Conservation (phyloP, 2,797 vertebrate genomes). For the Otolemur crassicaudatus region DNA sequence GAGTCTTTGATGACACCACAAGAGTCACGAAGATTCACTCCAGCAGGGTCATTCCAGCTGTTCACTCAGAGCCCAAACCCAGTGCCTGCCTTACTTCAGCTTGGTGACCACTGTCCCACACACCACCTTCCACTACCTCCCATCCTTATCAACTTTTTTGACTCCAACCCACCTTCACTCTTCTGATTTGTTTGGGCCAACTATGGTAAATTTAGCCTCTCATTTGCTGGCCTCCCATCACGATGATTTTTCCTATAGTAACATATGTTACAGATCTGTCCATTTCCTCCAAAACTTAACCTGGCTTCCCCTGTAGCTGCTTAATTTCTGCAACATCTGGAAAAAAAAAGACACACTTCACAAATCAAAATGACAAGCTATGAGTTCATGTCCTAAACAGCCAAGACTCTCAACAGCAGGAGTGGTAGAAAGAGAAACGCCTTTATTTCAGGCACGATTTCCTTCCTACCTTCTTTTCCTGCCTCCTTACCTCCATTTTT, state of each 20-base stretch:
- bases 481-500: background rate
- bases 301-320: background rate
- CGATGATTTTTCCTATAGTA: background rate
- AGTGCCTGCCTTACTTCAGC: background rate
- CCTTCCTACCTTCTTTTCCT: background rate
- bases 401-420: background rate
- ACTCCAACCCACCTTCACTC: background rate
- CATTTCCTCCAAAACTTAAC: background rate
- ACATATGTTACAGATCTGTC: background rate
- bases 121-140: background rate
- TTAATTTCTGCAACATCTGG: background rate
- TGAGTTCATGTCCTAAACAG: background rate
- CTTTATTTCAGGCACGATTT: background rate
- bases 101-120: background rate
- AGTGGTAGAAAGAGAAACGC: background rate
- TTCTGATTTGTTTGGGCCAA: background rate
- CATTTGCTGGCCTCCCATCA: background rate
- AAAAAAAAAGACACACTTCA: background rate
- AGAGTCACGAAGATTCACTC: background rate
- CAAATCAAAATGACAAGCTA: background rate
- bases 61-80: background rate
- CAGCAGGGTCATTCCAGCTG: background rate
- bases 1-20: background rate
- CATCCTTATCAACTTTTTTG: background rate
- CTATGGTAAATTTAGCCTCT: background rate